Conservation (phyloP, 2,888 invertebrate species). For the Ashinkailepas kermadecensis region DNA sequence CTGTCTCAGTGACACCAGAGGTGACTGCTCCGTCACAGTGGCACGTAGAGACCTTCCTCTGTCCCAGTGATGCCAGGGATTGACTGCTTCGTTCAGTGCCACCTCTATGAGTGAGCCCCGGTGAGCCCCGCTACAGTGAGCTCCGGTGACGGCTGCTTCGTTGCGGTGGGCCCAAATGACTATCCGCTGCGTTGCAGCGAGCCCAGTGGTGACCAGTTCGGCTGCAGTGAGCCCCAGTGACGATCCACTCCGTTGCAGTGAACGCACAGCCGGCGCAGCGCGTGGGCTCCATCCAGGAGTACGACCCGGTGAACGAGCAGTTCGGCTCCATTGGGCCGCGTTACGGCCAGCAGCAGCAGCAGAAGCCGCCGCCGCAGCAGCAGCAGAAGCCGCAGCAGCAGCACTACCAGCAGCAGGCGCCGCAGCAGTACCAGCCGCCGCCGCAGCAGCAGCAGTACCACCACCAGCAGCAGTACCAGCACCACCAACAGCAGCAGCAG, state of each 20-base stretch:
- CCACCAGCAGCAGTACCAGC: constrained; percentile 28
- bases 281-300: constrained; percentile 86
- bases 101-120: too few relatives aligned
- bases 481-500: constrained; percentile 30
- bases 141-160: too few relatives aligned
- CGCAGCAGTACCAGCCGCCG: constrained; percentile 28
- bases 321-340: constrained; percentile 59
- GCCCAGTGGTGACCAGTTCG: too few relatives aligned
- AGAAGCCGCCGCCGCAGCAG: constrained; percentile 40
- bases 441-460: constrained; percentile 10
- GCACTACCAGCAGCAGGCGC: constrained; percentile 34
- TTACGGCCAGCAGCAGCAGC: constrained; percentile 38
- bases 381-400: constrained; percentile 41
- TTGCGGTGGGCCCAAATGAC: too few relatives aligned
- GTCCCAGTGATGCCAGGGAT: too few relatives aligned
- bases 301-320: constrained; percentile 87
- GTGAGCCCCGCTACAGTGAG: too few relatives aligned
- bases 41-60: too few relatives aligned
- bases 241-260: constrained; percentile 41
- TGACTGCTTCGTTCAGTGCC: too few relatives aligned
- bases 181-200: too few relatives aligned
- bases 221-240: too few relatives aligned
- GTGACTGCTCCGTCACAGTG: too few relatives aligned
- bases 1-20: too few relatives aligned
- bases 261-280: constrained; percentile 53